Evolutionary conservation across 2,888 invertebrate species (phyloP), one percentile per base, ranked within the genome.

Genomic region (Brachyopa scutellaris): DNA sequence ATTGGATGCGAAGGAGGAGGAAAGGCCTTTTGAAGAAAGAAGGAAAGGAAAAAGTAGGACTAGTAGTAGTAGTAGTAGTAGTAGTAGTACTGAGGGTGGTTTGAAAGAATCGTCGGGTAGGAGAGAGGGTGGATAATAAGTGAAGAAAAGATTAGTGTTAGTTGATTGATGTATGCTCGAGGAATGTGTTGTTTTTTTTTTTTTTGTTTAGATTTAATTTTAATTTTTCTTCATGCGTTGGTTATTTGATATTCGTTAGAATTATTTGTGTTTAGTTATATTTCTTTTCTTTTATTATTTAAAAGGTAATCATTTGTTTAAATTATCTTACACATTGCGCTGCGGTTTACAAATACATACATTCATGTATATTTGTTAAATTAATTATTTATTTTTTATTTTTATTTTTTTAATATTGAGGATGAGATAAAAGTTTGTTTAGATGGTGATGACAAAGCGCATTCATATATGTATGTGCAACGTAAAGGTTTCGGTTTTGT

Each of bases 111-210:
- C 11, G 2, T 17, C n/a, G 1, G 38, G 66, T 29, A 67, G 53
- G 1, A 31, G 31, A n/a, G 31, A 40, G 21, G 38, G 26, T n/a
- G 31, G 57, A 42, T 61, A 26, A 61, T 11, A n/a, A 26, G 13
- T 31, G 49, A 36, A 31, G 59, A 55, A 40, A 21, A 47, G 62
- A 49, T 57, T 69, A 74, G 64, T 33, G 57, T 76, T 80, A 80
- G 69, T 69, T 70, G 49, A 59, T 80, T 51, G 51, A 80, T 31
- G 69, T 62, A 69, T 64, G 64, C 64, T 80, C 64, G 80, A 74
- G 45, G 45, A 59, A 64, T 64, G 69, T 69, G 61, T 62, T 70
- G 55, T 64, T 69, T 67, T 21, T 51, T 49, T 21, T 31, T 4
- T 51, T 26, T 61, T 49, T 23, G 55, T 61, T 79, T 73, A 55